These are phyloP conservation scores for Eutolmus rufibarbis DNA, from an alignment of 2,888 invertebrate genomes.

Conservation along the genomic window DNA sequence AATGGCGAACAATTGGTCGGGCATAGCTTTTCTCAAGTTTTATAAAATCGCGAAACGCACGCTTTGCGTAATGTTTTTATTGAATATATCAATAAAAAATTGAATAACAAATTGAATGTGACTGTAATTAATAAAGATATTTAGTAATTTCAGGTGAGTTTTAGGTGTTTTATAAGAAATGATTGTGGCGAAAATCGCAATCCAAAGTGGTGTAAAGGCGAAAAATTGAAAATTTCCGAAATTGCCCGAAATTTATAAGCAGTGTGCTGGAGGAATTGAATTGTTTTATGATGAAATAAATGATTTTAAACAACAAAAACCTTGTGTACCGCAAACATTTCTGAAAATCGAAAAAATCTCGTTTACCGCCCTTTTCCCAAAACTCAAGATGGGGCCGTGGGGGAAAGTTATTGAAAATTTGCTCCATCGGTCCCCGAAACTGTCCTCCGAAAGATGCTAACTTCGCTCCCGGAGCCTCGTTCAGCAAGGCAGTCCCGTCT, in stretches of 20 bases:
- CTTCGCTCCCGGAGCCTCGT: background rate
- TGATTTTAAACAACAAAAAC: background rate
- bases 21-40: conserved; percentile 52
- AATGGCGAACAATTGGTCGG: conserved; percentile 55
- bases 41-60: conserved; percentile 51
- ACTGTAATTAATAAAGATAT: conserved; percentile 51
- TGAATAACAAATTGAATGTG: conserved; percentile 51
- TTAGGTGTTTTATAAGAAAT: conserved; percentile 39
- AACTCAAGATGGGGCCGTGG: background rate
- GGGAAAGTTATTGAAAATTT: conserved; percentile 5
- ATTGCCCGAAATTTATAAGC: background rate
- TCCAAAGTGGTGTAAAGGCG: background rate
- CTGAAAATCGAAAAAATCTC: background rate
- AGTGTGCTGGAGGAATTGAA: background rate
- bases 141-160: conserved; percentile 52
- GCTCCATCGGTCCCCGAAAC: background rate
- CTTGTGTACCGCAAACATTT: background rate
- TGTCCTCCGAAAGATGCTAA: background rate
- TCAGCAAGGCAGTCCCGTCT: background rate
- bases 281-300: conserved; percentile 26
- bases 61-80: conserved; percentile 53
- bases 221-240: conserved; percentile 35
- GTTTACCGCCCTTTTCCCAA: conserved; percentile 38
- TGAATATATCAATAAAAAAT: conserved; percentile 52
- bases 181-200: conserved; percentile 18